These are phyloP conservation scores for Astropecten irregularis DNA, from an alignment of 53 echinoderm and acorn worm genomes.

Conservation along the genomic window DNA sequence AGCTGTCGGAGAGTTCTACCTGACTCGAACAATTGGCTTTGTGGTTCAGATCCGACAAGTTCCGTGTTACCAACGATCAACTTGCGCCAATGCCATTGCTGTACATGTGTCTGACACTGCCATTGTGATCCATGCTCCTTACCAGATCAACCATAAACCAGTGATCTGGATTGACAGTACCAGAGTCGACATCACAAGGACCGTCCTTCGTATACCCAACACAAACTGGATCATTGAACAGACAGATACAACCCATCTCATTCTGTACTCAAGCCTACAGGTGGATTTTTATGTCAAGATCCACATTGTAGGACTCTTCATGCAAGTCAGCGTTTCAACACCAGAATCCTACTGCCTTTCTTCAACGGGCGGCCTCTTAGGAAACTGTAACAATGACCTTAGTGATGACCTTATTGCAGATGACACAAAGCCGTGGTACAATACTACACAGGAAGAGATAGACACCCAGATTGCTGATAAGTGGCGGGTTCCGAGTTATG, in stretches of 20 bases:
- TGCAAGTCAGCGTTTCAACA: slow-evolving; percentile 60
- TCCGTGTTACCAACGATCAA: slow-evolving; percentile 69
- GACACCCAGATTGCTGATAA: slow-evolving; percentile 45
- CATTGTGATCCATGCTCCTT: slow-evolving; percentile 78
- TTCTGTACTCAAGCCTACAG: slow-evolving; percentile 19
- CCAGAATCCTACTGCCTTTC: slow-evolving; percentile 51
- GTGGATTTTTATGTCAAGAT: slow-evolving; percentile 40
- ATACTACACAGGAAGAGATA: slow-evolving; percentile 62
- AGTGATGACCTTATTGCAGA: slow-evolving; percentile 55
- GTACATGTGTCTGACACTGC: slow-evolving; percentile 3
- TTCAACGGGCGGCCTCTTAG: slow-evolving; percentile 61
- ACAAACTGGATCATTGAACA: slow-evolving; percentile 67
- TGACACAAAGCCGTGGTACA: slow-evolving; percentile 34
- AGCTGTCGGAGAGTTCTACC: slow-evolving; percentile 79
- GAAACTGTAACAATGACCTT: slow-evolving; percentile 66
- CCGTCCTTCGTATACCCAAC: slow-evolving; percentile 18
- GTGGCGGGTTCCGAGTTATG: slow-evolving; percentile 67
- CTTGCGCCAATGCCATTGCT: slow-evolving; percentile 76
- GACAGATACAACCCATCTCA: slow-evolving; percentile 9
- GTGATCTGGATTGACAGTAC: slow-evolving; percentile 73
- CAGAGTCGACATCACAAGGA: slow-evolving; percentile 15
- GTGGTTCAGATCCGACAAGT: slow-evolving; percentile 79
- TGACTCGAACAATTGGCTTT: slow-evolving; percentile 45
- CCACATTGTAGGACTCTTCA: slow-evolving; percentile 58
- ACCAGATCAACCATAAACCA: slow-evolving; percentile 35